A percentile compares a stretch with the other conserved stretches of the same genome.
Evolutionary conservation across 2,797 vertebrate species (phyloP).

Genomic region (Vipera ursinii): DNA sequence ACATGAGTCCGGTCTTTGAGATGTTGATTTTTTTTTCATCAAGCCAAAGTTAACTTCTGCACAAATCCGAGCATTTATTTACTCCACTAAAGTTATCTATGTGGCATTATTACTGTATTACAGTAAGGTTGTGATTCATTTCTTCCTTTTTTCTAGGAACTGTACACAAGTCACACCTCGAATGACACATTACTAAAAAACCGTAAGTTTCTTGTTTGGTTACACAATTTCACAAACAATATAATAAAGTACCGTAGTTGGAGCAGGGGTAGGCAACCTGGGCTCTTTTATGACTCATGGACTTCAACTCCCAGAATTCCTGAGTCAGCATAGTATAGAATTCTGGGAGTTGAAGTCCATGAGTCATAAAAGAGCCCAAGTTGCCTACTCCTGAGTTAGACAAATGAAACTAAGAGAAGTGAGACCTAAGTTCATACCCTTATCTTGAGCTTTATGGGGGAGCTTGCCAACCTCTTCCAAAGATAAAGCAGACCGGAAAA

Average conservation of each 20-base stretch:
- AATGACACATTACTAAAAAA: not conserved
- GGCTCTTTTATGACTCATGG: too few relatives aligned
- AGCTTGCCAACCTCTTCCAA: not conserved
- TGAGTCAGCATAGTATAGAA: too few relatives aligned
- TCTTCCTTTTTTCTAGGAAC: not conserved
- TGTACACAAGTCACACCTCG: not conserved
- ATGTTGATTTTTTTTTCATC: not conserved
- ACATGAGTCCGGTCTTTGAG: not conserved
- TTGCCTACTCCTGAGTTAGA: not conserved
- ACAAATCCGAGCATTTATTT: not conserved
- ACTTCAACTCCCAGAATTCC: too few relatives aligned
- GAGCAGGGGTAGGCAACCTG: too few relatives aligned
- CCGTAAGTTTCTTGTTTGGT: not conserved
- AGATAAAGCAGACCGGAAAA: not conserved
- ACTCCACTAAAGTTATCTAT: not conserved
- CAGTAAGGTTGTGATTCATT: not conserved
- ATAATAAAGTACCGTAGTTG: too few relatives aligned
- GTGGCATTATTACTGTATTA: not conserved
- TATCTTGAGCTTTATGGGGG: not conserved
- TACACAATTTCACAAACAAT: not conserved
- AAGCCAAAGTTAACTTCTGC: not conserved
- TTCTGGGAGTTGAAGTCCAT: too few relatives aligned
- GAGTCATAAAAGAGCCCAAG: too few relatives aligned
- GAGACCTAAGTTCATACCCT: not conserved
- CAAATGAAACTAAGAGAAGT: not conserved